phyloP scores from a whole-genome alignment of 2,888 invertebrate species.

The Vesta saturnalis region DNA sequence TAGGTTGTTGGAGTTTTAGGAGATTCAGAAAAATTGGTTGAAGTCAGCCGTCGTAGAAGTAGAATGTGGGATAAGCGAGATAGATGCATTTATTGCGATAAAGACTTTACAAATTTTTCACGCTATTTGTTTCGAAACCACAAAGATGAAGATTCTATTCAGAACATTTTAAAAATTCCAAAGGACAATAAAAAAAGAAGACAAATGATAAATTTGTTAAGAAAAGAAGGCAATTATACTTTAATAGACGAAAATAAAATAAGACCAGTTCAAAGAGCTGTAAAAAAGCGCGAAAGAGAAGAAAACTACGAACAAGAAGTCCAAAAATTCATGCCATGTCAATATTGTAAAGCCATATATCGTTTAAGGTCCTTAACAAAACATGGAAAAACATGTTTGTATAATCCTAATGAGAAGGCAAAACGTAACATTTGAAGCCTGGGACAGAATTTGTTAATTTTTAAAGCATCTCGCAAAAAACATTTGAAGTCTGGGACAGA shows the following conservation, averaged over 20 bases:
- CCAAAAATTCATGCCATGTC: slow-evolving; percentile 12
- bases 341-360: slow-evolving; percentile 10
- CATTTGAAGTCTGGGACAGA: too few relatives aligned
- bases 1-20: neutral
- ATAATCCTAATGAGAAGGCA: too few relatives aligned
- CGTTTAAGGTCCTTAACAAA: too few relatives aligned
- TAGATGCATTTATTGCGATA: neutral
- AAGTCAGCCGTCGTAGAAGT: neutral
- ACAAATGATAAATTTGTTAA: slow-evolving; percentile 5
- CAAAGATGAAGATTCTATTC: neutral
- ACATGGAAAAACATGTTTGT: too few relatives aligned
- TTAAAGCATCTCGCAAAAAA: too few relatives aligned
- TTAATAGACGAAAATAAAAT: slow-evolving; percentile 16
- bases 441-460: too few relatives aligned
- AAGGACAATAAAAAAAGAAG: neutral
- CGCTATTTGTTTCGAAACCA: slow-evolving; percentile 5
- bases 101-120: neutral
- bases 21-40: neutral
- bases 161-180: neutral
- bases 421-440: too few relatives aligned
- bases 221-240: slow-evolving; percentile 13
- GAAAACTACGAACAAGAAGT: too few relatives aligned
- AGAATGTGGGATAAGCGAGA: neutral
- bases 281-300: neutral
- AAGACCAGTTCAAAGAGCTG: slow-evolving; percentile 13